Evolutionary conservation across 1,140 invertebrate species (phyloP).

Genomic region (Hetaerina americana): DNA sequence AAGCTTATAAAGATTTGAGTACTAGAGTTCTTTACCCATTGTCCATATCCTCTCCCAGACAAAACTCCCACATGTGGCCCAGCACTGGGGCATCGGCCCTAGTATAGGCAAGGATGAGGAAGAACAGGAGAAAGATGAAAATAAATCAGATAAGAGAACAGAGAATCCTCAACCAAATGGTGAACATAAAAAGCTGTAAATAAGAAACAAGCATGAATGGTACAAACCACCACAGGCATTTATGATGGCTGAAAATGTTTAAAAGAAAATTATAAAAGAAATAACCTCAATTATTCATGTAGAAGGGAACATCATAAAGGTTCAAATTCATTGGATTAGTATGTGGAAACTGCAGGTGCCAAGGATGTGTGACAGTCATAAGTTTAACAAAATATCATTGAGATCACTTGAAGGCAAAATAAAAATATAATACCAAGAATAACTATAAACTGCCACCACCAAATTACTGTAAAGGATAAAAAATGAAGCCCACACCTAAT

Average conservation of each 20-base stretch:
- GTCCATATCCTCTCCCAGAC: conserved; percentile 61
- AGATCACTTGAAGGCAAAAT: neutral
- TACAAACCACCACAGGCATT: neutral
- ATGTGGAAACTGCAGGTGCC: neutral
- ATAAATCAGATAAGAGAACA: conserved; percentile 8
- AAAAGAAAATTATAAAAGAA: neutral
- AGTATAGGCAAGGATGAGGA: conserved; percentile 9
- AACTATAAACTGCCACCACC: conserved; percentile 11
- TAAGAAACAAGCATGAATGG: neutral
- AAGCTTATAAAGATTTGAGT: too few species aligned
- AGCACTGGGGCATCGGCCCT: conserved; percentile 95
- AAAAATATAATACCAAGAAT: conserved; percentile 8
- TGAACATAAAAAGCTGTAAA: neutral
- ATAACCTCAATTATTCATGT: neutral
- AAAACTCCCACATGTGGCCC: conserved; percentile 86
- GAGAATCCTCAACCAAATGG: too few species aligned
- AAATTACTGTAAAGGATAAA: conserved; percentile 13
- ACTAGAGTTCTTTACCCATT: conserved; percentile 63
- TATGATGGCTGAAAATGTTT: too few species aligned
- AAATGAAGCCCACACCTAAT: too few species aligned
- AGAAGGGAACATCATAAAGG: neutral
- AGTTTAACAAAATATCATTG: too few species aligned
- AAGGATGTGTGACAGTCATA: too few species aligned
- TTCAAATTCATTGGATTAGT: neutral
- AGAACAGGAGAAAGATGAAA: neutral